Percentiles rank a stretch among this genome's conserved stretches.
phyloP scores from a whole-genome alignment of 2,797 vertebrate genomes.

The Novumbra hubbsi region DNA sequence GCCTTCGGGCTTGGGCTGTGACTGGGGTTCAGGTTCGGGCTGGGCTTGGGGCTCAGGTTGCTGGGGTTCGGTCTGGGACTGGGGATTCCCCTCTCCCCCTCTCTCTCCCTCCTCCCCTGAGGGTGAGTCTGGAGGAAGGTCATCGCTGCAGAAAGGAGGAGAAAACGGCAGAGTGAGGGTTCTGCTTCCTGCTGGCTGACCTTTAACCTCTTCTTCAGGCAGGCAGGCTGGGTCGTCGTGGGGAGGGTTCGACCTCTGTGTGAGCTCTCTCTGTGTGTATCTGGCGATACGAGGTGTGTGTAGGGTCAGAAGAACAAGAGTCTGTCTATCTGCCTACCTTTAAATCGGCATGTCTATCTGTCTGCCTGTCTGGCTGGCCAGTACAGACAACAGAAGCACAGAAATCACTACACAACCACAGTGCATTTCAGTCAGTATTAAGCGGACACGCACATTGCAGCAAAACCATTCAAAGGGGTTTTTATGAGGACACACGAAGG shows the following conservation, averaged over 20 bases:
- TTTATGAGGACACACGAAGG: constrained; percentile 44
- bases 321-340: constrained; percentile 46
- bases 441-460: constrained; percentile 30
- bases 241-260: constrained; percentile 52
- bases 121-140: constrained; percentile 70
- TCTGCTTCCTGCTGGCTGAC: constrained; percentile 65
- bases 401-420: constrained; percentile 46
- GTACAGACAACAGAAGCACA: constrained; percentile 53
- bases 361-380: constrained; percentile 43
- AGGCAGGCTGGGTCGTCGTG: constrained; percentile 36
- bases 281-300: constrained; percentile 46
- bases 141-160: constrained; percentile 84
- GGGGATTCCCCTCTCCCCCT: constrained; percentile 70
- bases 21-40: background rate
- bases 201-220: constrained; percentile 30
- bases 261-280: constrained; percentile 51
- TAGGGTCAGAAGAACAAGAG: constrained; percentile 15
- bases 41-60: constrained; percentile 13
- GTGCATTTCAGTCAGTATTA: constrained; percentile 26
- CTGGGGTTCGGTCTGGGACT: constrained; percentile 58
- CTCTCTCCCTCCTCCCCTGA: constrained; percentile 66
- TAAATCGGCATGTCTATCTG: constrained; percentile 52
- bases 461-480: constrained; percentile 41
- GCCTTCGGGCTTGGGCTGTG: constrained; percentile 24
- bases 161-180: constrained; percentile 80